Base-by-base conservation (phyloP, 2,113 vertebrate genomes). In the Xiphophorus hellerii region DNA sequence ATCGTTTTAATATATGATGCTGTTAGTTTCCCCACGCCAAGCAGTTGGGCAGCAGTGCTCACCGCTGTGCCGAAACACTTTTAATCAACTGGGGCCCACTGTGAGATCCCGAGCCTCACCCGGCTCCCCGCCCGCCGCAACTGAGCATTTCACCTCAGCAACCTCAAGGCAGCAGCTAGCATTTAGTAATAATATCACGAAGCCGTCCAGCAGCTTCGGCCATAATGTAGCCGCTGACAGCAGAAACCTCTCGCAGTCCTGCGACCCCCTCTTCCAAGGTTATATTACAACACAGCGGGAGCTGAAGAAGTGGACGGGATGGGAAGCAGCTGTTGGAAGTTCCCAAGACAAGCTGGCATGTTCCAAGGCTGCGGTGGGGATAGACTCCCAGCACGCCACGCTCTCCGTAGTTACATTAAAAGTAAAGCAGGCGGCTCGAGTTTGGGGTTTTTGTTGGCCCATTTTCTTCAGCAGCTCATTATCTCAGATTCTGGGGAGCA, bases 261-360 rank as follows among this genome's bases (percentile, higher is more conserved):
- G 64, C 54, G 75, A 44, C 89, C 87, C 91, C 89, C 89, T 82
- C 88, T 86, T 83, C 87, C 81, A 86, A 87, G 82, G 83, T 90
- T 89, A 94, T 95, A 95, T 94, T 95, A 90, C 85, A 90, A 88
- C 93, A 88, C 93, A 90, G 93, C 79, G 65, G 93, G 94, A 80
- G 85, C 78, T 87, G 81, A 25, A 80, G 73, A 81, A 89, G 80
- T 85, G 77, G 39, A 66, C 88, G 85, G 78, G 76, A 87, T 69
- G 79, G 86, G 87, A 90, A 84, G 81, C 69, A 75, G 68, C 74
- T 81, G 90, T 89, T 87, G 73, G 88, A 87, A 74, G 88, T 92
- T 92, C 88, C 92, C 89, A 81, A 86, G 90, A 86, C 84, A 79
- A 80, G 74, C 87, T 89, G 91, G 90, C 90, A 85, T 92, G 92